Evolutionary conservation across 2,888 invertebrate genomes (phyloP).

Genomic region (Syritta pipiens): DNA sequence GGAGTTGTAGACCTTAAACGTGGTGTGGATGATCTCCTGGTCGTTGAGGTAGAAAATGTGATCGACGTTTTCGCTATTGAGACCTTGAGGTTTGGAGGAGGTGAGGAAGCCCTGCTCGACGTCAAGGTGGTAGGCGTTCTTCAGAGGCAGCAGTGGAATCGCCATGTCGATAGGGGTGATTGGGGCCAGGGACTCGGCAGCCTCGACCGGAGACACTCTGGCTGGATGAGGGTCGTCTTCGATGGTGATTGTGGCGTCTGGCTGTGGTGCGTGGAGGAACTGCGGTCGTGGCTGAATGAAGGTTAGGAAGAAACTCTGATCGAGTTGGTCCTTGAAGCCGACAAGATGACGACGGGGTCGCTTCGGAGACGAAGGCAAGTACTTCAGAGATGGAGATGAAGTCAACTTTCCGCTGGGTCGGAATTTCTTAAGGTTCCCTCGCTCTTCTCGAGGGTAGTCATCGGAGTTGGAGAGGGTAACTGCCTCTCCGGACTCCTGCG

Average conservation of each 20-base stretch:
- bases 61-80: conserved; percentile 75
- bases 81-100: conserved; percentile 73
- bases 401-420: conserved; percentile 74
- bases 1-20: conserved; percentile 88
- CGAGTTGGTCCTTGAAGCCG: conserved; percentile 74
- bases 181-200: conserved; percentile 8
- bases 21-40: conserved; percentile 81
- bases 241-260: conserved; percentile 69
- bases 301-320: conserved; percentile 74
- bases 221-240: conserved; percentile 14
- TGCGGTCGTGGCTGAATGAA: conserved; percentile 72
- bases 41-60: conserved; percentile 79
- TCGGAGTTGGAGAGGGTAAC: conserved; percentile 14
- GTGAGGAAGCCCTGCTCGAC: conserved; percentile 65
- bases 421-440: conserved; percentile 13
- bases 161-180: conserved; percentile 10
- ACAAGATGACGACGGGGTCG: conserved; percentile 71
- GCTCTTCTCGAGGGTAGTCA: not conserved
- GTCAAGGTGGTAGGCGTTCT: conserved; percentile 71
- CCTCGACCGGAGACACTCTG: conserved; percentile 12
- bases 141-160: conserved; percentile 19
- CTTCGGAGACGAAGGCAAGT: conserved; percentile 64
- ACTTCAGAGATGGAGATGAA: conserved; percentile 71
- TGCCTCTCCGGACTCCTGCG: conserved; percentile 47
- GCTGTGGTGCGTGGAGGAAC: conserved; percentile 37